These are phyloP conservation scores for Lordiphosa andalusiaca DNA, from an alignment of 2,888 invertebrate genomes.

Conservation along the genomic window DNA sequence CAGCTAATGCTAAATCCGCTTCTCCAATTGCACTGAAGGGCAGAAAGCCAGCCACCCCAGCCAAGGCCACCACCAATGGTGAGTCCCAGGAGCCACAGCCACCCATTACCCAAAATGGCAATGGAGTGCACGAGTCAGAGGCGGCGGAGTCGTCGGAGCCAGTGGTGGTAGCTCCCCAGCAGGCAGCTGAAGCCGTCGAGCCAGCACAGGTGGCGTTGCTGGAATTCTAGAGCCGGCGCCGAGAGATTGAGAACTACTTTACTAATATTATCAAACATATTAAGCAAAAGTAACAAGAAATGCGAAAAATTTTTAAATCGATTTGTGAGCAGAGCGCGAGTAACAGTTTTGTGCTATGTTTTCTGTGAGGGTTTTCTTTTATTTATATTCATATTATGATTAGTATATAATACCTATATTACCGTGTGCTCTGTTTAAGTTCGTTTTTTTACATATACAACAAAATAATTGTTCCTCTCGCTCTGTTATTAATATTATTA, in stretches of 20 bases:
- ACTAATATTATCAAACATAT: slow-evolving; percentile 72
- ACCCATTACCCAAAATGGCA: slow-evolving; percentile 43
- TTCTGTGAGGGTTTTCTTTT: slow-evolving; percentile 10
- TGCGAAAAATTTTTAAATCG: slow-evolving; percentile 10
- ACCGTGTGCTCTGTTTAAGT: slow-evolving; percentile 14
- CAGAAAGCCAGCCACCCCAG: slow-evolving; percentile 33
- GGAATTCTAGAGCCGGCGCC: slow-evolving; percentile 42
- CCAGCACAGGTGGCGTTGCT: slow-evolving; percentile 40
- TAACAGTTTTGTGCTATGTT: slow-evolving; percentile 18
- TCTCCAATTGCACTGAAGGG: slow-evolving; percentile 46
- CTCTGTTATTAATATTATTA: slow-evolving; percentile 40
- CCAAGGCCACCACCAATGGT: slow-evolving; percentile 25
- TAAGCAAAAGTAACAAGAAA: slow-evolving; percentile 51
- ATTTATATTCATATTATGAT: too few species aligned
- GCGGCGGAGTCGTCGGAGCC: neutral
- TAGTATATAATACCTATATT: slow-evolving; percentile 3
- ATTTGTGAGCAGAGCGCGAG: slow-evolving; percentile 19
- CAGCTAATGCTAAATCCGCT: slow-evolving; percentile 30
- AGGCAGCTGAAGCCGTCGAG: slow-evolving; percentile 5
- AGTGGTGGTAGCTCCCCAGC: neutral
- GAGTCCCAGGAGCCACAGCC: slow-evolving; percentile 13
- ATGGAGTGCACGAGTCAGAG: slow-evolving; percentile 28
- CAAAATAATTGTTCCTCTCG: slow-evolving; percentile 56
- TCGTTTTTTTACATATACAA: slow-evolving; percentile 1
- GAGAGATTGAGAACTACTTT: slow-evolving; percentile 48